Evolutionary conservation across 1,140 invertebrate species (phyloP).

Genomic region (Olivierus martensii): DNA sequence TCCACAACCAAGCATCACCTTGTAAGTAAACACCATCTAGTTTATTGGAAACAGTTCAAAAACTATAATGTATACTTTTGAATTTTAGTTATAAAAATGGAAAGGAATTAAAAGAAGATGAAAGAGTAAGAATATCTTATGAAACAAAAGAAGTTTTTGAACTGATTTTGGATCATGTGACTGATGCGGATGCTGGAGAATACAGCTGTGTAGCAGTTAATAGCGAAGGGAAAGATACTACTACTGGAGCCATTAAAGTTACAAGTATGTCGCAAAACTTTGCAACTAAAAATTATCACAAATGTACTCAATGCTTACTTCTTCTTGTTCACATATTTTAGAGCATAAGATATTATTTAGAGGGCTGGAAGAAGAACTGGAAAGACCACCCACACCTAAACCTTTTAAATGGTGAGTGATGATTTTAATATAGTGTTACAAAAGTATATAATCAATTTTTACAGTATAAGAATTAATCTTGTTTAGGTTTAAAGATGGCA

Average conservation of each 20-base stretch:
- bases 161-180: slow-evolving; percentile 71
- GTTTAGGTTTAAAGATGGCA: slow-evolving; percentile 63
- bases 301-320: background rate
- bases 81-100: slow-evolving; percentile 64
- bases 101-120: slow-evolving; percentile 48
- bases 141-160: slow-evolving; percentile 77
- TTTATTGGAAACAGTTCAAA: too few species aligned
- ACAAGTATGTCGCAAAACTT: slow-evolving; percentile 39
- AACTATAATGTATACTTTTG: background rate
- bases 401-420: slow-evolving; percentile 50
- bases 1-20: slow-evolving; percentile 66
- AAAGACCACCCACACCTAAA: slow-evolving; percentile 49
- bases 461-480: too few species aligned
- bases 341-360: slow-evolving; percentile 70
- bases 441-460: too few species aligned
- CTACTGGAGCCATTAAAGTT: slow-evolving; percentile 61
- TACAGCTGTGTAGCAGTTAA: slow-evolving; percentile 83
- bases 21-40: too few species aligned
- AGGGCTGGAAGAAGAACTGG: slow-evolving; percentile 41
- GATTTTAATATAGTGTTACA: too few species aligned
- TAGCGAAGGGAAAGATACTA: slow-evolving; percentile 56
- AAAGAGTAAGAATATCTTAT: slow-evolving; percentile 51
- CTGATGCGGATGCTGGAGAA: slow-evolving; percentile 60
- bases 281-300: too few species aligned
- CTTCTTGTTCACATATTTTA: slow-evolving; percentile 15